phyloP scores from a whole-genome alignment of 1,140 invertebrate species.

The Drosophila fuyamai region DNA sequence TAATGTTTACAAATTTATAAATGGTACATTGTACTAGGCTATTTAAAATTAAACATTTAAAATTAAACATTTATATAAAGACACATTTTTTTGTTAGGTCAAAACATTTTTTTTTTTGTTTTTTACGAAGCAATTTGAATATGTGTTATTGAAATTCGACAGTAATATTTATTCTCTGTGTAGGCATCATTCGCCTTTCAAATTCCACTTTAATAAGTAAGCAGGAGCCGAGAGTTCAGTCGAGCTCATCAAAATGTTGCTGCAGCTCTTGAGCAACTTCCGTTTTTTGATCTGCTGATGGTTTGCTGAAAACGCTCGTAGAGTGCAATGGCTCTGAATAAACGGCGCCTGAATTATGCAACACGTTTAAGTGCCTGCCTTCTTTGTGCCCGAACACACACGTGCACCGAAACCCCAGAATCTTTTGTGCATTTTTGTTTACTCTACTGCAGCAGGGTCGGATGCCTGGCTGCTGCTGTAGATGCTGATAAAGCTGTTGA shows the following conservation, averaged over 20 bases:
- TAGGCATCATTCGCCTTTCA: constrained; percentile 27
- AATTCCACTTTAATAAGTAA: constrained; percentile 59
- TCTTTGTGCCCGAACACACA: constrained; percentile 38
- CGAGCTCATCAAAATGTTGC: constrained; percentile 53
- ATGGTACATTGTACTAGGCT: no score
- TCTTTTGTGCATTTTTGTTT: constrained; percentile 53
- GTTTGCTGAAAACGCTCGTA: constrained; percentile 34
- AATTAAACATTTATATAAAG: no score
- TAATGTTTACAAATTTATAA: no score
- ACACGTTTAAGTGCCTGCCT: constrained; percentile 73
- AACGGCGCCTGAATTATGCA: constrained; percentile 74
- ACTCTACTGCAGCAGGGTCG: constrained; percentile 15
- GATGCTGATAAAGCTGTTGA: constrained; percentile 61
- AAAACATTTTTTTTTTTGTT: no score
- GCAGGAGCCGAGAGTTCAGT: constrained; percentile 43
- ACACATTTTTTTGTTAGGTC: no score
- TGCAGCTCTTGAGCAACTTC: constrained; percentile 52
- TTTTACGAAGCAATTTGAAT: no score
- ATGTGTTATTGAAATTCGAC: no score
- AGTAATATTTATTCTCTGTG: background rate
- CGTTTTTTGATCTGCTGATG: constrained; percentile 64
- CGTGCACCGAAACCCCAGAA: constrained; percentile 5
- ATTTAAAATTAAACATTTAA: no score
- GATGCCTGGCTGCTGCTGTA: constrained; percentile 15
- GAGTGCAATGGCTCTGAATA: constrained; percentile 70